phyloP scores from a whole-genome alignment of 2,113 vertebrate genomes.

The Himantopus leucocephalus region DNA sequence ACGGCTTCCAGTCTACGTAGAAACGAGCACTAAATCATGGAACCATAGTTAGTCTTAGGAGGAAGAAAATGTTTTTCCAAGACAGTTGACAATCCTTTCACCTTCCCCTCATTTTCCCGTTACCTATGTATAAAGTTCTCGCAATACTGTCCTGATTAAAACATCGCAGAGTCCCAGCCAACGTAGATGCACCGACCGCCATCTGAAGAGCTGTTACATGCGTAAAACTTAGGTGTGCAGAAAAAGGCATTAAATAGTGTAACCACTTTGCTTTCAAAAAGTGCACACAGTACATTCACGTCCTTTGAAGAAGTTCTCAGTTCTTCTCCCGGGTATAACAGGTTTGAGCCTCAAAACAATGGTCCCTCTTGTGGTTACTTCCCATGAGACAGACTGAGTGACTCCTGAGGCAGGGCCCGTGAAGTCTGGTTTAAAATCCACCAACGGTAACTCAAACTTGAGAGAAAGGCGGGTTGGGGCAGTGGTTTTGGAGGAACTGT shows the following conservation, averaged over 20 bases:
- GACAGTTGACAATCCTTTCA: no score
- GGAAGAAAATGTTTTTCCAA: background rate
- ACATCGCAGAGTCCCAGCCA: background rate
- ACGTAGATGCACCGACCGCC: background rate
- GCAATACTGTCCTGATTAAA: fast-evolving
- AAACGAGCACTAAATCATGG: background rate
- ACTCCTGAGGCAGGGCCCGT: background rate
- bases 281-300: fast-evolving
- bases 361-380: no score
- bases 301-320: background rate
- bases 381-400: background rate
- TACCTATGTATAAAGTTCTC: background rate
- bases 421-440: background rate
- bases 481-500: background rate
- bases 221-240: background rate
- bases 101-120: background rate
- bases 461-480: background rate
- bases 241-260: no score
- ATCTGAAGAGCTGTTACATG: fast-evolving
- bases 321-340: background rate
- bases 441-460: background rate
- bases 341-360: background rate
- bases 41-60: background rate
- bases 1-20: background rate
- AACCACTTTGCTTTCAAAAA: background rate